Evolutionary conservation across 2,797 vertebrate genomes (phyloP).

Genomic region (Chaetophractus vellerosus): DNA sequence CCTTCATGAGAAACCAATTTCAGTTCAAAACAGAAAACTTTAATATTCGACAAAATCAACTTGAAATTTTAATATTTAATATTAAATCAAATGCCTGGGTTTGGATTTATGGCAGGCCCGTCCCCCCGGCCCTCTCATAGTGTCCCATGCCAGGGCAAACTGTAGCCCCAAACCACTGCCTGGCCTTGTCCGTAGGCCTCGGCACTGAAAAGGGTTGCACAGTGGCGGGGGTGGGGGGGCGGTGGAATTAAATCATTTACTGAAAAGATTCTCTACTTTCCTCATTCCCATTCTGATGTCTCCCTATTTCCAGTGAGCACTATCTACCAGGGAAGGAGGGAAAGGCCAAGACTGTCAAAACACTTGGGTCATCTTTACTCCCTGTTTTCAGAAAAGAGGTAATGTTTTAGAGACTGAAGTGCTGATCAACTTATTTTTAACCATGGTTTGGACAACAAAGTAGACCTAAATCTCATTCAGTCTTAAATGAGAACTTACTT

Average conservation of each 20-base stretch:
- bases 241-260: neutral
- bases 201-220: no score
- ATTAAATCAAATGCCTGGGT: neutral
- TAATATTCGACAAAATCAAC: neutral
- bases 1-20: constrained; percentile 41
- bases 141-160: no score
- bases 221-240: no score
- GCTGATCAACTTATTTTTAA: constrained; percentile 28
- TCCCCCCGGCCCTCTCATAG: no score
- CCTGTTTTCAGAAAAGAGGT: neutral
- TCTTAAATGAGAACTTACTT: constrained; percentile 90
- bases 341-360: constrained; percentile 27
- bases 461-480: constrained; percentile 51
- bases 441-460: constrained; percentile 17
- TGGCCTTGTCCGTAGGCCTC: no score
- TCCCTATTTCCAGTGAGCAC: constrained; percentile 10
- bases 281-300: neutral
- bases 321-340: neutral
- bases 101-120: no score
- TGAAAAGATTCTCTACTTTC: neutral
- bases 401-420: neutral
- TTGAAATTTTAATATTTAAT: neutral
- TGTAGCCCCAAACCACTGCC: no score
- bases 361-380: neutral
- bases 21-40: neutral